Conservation (phyloP, 2,888 invertebrate species). For the Julus scandinavius region DNA sequence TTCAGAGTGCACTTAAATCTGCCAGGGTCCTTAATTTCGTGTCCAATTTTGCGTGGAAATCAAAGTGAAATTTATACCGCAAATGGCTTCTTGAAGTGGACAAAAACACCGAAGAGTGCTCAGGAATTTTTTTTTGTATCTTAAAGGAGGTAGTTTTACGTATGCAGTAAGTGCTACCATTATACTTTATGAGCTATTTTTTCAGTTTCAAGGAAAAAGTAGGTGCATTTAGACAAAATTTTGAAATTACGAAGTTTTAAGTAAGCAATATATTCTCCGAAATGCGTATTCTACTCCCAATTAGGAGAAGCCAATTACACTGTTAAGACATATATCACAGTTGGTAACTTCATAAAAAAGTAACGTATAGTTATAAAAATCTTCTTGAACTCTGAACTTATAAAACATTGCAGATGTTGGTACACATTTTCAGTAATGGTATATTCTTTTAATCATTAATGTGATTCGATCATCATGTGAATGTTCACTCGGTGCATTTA, state of each 20-base stretch:
- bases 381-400: background rate
- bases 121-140: background rate
- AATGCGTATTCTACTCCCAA: background rate
- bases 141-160: slow-evolving; percentile 15
- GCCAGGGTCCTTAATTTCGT: slow-evolving; percentile 37
- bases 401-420: too few relatives aligned
- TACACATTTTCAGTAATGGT: too few relatives aligned
- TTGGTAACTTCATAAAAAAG: background rate
- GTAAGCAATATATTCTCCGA: background rate
- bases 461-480: too few relatives aligned
- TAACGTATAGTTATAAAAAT: background rate
- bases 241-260: slow-evolving; percentile 2
- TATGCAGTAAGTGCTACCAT: slow-evolving; percentile 10
- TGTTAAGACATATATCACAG: background rate
- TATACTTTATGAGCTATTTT: background rate
- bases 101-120: slow-evolving; percentile 42
- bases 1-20: slow-evolving; percentile 17
- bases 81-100: slow-evolving; percentile 42
- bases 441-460: too few relatives aligned
- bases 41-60: slow-evolving; percentile 42
- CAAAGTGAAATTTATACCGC: slow-evolving; percentile 39
- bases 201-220: background rate
- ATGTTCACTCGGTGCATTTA: too few relatives aligned
- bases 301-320: background rate
- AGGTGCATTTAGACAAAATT: background rate